These are phyloP conservation scores for Perca schrenkii DNA, from an alignment of 2,113 vertebrate genomes.

Conservation along the genomic window DNA sequence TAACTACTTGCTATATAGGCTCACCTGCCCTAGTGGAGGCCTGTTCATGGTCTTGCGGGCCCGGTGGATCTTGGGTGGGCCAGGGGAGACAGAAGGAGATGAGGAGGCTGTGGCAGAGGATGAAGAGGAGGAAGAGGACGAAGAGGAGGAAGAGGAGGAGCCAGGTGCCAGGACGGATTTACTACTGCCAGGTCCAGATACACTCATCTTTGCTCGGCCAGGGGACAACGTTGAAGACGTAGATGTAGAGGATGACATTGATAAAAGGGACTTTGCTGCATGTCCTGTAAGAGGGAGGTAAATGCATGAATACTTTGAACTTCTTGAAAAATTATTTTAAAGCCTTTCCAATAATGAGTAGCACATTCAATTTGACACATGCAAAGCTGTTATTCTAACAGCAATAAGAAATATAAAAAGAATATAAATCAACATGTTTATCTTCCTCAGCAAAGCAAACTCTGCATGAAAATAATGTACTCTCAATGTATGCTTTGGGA, in stretches of 20 bases:
- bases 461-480: neutral
- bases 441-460: neutral
- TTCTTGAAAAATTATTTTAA: neutral
- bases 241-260: constrained; percentile 81
- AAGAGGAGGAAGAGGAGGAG: constrained; percentile 80
- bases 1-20: constrained; percentile 2
- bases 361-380: neutral
- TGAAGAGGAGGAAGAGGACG: constrained; percentile 75
- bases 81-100: constrained; percentile 70
- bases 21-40: constrained; percentile 86
- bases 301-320: neutral
- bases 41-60: constrained; percentile 93
- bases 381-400: neutral
- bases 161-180: constrained; percentile 81
- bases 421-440: neutral
- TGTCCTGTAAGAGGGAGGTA: constrained; percentile 78
- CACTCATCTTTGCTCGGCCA: constrained; percentile 91
- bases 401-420: neutral
- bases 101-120: constrained; percentile 79
- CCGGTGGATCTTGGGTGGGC: constrained; percentile 88
- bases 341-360: neutral
- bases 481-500: neutral
- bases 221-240: constrained; percentile 78
- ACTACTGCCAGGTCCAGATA: constrained; percentile 85
- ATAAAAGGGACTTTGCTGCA: constrained; percentile 83